Evolutionary conservation across 1,140 invertebrate species (phyloP).

Genomic region (Leptinotarsa undecemlineata): DNA sequence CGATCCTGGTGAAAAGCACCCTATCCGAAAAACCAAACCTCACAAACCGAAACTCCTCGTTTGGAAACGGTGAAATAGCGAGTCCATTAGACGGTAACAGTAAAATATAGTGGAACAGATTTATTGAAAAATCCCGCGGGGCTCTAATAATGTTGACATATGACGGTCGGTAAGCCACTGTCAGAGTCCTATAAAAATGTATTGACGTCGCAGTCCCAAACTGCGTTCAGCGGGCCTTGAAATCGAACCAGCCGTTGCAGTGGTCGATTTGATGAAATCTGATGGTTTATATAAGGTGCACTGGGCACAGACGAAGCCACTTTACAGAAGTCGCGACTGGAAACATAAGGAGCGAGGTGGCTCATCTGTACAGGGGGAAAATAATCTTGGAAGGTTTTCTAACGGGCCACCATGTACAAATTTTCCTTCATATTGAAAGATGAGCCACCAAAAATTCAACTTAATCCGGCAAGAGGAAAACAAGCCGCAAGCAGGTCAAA

Average conservation of each 20-base stretch:
- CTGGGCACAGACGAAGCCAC: neutral
- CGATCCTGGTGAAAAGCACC: too few species aligned
- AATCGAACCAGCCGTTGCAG: neutral
- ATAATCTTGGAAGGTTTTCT: too few species aligned
- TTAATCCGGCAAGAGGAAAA: too few species aligned
- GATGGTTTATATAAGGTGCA: neutral
- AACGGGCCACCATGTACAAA: too few species aligned
- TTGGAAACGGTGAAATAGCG: constrained; percentile 32
- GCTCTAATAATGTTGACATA: constrained; percentile 43
- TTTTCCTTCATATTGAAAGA: too few species aligned
- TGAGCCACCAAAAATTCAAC: too few species aligned
- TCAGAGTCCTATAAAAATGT: constrained; percentile 38
- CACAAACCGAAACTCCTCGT: too few species aligned
- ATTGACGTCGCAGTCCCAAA: constrained; percentile 26
- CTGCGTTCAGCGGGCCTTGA: neutral
- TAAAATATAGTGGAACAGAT: constrained; percentile 42
- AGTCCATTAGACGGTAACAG: constrained; percentile 38
- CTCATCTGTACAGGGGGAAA: too few species aligned
- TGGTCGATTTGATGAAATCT: neutral
- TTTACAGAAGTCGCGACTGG: too few species aligned
- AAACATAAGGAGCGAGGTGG: too few species aligned
- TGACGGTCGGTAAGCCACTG: constrained; percentile 38
- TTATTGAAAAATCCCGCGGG: constrained; percentile 41
- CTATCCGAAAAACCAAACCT: too few species aligned
- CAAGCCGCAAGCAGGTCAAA: too few species aligned